phyloP scores from a whole-genome alignment of 1,140 invertebrate species.

The Drosophila guanche region DNA sequence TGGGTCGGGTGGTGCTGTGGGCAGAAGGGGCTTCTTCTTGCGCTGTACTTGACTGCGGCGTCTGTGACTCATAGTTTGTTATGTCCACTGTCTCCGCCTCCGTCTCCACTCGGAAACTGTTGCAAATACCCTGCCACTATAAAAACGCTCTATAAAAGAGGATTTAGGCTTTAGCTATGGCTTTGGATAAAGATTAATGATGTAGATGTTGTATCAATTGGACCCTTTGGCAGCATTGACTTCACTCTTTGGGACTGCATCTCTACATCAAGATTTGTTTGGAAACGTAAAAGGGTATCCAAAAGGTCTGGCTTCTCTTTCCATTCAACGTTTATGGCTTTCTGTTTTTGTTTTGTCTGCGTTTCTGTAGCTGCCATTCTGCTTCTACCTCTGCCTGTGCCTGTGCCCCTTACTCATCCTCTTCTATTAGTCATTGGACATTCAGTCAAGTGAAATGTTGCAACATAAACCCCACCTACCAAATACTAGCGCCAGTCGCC shows the following conservation, averaged over 20 bases:
- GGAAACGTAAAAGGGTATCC: background rate
- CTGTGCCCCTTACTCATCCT: background rate
- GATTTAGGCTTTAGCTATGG: no score
- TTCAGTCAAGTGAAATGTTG: conserved; percentile 56
- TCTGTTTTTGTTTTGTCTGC: conserved; percentile 15
- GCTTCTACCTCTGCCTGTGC: no score
- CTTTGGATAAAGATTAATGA: background rate
- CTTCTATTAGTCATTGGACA: conserved; percentile 67
- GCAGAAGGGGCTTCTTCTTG: background rate
- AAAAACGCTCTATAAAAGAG: conserved; percentile 4
- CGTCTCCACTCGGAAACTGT: conserved; percentile 1
- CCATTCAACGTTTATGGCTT: conserved; percentile 13
- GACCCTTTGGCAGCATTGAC: background rate
- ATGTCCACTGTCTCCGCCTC: conserved; percentile 18
- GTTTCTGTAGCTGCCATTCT: conserved; percentile 1
- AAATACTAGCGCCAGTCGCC: background rate
- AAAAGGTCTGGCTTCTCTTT: conserved; percentile 19
- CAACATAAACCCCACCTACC: conserved; percentile 39
- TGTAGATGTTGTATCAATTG: no score
- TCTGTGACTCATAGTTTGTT: conserved; percentile 47
- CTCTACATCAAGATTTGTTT: background rate
- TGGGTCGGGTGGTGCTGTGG: no score
- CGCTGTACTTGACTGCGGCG: conserved; percentile 31
- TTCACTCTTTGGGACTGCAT: no score
- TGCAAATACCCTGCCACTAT: conserved; percentile 21